These are phyloP conservation scores for Lobophora halterata DNA, from an alignment of 2,888 invertebrate species.

Conservation along the genomic window DNA sequence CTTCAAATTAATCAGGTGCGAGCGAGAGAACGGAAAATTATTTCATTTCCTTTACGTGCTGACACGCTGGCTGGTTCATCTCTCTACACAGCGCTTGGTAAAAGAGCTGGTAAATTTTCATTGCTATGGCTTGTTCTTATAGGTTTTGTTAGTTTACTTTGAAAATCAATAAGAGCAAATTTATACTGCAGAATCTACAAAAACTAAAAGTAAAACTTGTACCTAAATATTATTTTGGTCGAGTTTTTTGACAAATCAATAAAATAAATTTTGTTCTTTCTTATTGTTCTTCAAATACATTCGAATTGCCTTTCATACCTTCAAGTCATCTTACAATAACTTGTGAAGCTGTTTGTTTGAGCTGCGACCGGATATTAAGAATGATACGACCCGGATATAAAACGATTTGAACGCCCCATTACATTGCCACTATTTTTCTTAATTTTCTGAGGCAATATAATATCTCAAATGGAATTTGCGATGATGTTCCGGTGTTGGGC, in stretches of 20 bases:
- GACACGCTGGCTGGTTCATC: constrained; percentile 28
- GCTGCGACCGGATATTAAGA: constrained; percentile 53
- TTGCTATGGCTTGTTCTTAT: too few relatives aligned
- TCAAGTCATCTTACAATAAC: neutral
- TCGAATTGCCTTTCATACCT: too few relatives aligned
- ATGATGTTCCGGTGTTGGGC: constrained; percentile 23
- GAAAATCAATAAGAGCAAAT: too few relatives aligned
- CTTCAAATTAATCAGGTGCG: constrained; percentile 46
- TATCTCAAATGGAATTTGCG: constrained; percentile 14
- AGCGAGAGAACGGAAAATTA: constrained; percentile 52
- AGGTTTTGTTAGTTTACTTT: too few relatives aligned
- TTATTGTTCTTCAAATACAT: too few relatives aligned
- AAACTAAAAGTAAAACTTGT: too few relatives aligned
- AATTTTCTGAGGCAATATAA: constrained; percentile 39
- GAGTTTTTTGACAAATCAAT: too few relatives aligned
- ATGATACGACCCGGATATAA: constrained; percentile 68
- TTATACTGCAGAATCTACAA: too few relatives aligned
- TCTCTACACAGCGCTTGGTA: neutral
- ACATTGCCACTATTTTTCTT: constrained; percentile 43
- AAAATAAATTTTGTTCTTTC: too few relatives aligned
- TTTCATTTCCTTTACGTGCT: constrained; percentile 53
- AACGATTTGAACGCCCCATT: constrained; percentile 42
- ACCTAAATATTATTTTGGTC: too few relatives aligned
- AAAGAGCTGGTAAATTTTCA: constrained; percentile 8
- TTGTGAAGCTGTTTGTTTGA: constrained; percentile 13